Evolutionary conservation across 2,888 invertebrate species (phyloP).

Genomic region (Mythimna loreyi): DNA sequence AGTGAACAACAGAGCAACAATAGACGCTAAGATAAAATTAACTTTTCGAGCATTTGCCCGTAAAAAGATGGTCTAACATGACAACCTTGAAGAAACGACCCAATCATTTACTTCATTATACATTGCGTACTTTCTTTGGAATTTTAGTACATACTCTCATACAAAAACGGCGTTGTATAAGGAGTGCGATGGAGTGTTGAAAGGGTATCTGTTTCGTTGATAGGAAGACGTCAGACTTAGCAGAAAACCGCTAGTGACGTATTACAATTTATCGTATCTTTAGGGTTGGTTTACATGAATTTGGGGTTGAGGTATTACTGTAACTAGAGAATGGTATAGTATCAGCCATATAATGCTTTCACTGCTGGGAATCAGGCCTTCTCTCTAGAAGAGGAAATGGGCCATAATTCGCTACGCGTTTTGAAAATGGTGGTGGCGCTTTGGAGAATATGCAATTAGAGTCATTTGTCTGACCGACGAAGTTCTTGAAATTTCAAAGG

Average conservation of each 20-base stretch:
- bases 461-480: no score
- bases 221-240: constrained; percentile 39
- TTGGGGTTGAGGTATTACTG: no score
- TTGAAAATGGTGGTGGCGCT: no score
- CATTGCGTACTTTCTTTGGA: background rate
- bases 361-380: no score
- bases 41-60: constrained; percentile 47
- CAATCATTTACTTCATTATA: background rate
- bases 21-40: constrained; percentile 60
- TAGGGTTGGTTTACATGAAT: constrained; percentile 30
- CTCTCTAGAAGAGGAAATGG: no score
- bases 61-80: constrained; percentile 48
- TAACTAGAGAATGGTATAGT: no score
- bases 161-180: constrained; percentile 16
- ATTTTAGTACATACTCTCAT: background rate
- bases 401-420: no score
- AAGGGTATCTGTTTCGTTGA: constrained; percentile 2
- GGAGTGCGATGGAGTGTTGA: background rate
- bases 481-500: no score
- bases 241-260: constrained; percentile 54
- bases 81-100: background rate
- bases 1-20: constrained; percentile 60
- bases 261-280: constrained; percentile 46
- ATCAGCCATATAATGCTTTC: no score
- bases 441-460: no score